Conservation (phyloP, 2,888 invertebrate genomes). For the Laspeyria flexula region DNA sequence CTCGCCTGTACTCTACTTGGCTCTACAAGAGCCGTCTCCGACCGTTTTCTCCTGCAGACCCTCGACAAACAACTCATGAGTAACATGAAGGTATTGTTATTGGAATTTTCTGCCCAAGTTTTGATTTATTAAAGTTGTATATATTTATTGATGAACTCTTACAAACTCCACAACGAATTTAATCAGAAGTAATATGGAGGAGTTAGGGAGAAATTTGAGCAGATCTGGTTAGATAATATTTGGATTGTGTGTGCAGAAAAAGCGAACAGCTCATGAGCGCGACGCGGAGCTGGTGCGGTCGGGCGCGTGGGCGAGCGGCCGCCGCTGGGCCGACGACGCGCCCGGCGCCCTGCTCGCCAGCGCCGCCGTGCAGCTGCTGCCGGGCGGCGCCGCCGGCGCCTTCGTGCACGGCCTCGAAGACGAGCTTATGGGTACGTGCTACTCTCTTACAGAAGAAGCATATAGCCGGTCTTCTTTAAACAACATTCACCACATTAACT, state of each 20-base stretch:
- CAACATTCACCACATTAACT: too few relatives aligned
- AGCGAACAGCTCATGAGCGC: slow-evolving; percentile 93
- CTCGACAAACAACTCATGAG: slow-evolving; percentile 99
- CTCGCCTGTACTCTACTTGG: slow-evolving; percentile 95
- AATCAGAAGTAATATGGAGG: too few relatives aligned
- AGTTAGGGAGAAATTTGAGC: too few relatives aligned
- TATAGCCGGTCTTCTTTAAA: background rate
- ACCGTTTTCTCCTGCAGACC: slow-evolving; percentile 96
- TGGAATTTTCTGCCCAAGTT: too few relatives aligned
- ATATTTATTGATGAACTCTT: too few relatives aligned
- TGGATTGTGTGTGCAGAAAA: slow-evolving; percentile 84
- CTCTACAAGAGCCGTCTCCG: slow-evolving; percentile 93
- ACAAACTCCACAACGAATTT: too few relatives aligned
- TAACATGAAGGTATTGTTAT: slow-evolving; percentile 91
- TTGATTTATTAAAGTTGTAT: too few relatives aligned
- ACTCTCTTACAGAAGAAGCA: background rate
- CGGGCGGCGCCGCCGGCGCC: slow-evolving; percentile 98
- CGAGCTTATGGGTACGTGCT: slow-evolving; percentile 91
- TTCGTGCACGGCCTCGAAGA: slow-evolving; percentile 99
- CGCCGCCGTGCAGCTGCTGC: slow-evolving; percentile 90
- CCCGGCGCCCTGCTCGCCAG: slow-evolving; percentile 95
- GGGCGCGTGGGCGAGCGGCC: slow-evolving; percentile 91
- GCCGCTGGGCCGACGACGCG: slow-evolving; percentile 91
- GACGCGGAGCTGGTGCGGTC: slow-evolving; percentile 93
- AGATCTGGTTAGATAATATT: too few relatives aligned